phyloP scores from a whole-genome alignment of 2,888 invertebrate genomes.

The Sthenelais limicola region DNA sequence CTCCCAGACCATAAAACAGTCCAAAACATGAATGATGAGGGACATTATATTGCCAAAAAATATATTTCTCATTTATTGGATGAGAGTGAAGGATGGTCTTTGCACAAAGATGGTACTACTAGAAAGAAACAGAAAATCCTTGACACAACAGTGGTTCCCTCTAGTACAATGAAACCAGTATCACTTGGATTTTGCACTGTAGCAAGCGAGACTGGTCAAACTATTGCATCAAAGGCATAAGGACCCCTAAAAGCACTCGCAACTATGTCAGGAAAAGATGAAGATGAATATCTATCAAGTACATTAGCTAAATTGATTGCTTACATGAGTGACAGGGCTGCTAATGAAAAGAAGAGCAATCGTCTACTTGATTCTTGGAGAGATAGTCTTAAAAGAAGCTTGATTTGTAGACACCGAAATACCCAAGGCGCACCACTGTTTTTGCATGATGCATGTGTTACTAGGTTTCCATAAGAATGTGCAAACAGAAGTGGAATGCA shows the following conservation, averaged over 20 bases:
- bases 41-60: slow-evolving; percentile 17
- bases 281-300: background rate
- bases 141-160: slow-evolving; percentile 19
- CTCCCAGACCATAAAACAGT: slow-evolving; percentile 24
- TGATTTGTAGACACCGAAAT: background rate
- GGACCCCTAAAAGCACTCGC: slow-evolving; percentile 20
- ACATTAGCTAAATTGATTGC: background rate
- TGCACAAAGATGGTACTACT: slow-evolving; percentile 11
- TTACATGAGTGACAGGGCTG: slow-evolving; percentile 20
- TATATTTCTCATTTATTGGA: background rate
- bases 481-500: background rate
- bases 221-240: slow-evolving; percentile 5
- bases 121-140: slow-evolving; percentile 21
- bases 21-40: slow-evolving; percentile 21
- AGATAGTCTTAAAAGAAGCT: background rate
- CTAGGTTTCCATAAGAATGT: slow-evolving; percentile 17
- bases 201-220: slow-evolving; percentile 9
- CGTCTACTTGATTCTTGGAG: background rate
- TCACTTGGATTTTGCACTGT: slow-evolving; percentile 7
- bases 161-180: background rate
- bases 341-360: slow-evolving; percentile 25
- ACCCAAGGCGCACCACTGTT: background rate
- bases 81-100: background rate
- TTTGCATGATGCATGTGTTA: slow-evolving; percentile 24
- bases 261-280: background rate